Percentiles rank a stretch among this genome's conserved stretches.
Evolutionary conservation across 2,113 vertebrate species (phyloP).

Genomic region (Rhipidura dahli): DNA sequence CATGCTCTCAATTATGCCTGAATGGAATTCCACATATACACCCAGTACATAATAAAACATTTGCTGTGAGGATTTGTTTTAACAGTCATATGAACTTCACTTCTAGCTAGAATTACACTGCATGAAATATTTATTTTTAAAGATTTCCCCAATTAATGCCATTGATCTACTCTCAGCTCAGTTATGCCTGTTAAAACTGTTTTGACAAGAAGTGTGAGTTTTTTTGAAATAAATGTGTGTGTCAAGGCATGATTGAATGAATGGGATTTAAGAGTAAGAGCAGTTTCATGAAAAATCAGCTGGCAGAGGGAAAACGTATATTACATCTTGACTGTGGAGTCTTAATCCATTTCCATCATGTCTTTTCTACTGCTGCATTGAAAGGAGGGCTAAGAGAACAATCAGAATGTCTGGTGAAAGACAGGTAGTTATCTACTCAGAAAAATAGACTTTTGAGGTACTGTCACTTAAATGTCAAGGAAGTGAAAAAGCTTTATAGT

Average conservation of each 20-base stretch:
- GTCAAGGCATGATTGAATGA: constrained; percentile 28
- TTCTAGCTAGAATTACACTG: constrained; percentile 14
- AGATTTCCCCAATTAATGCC: background rate
- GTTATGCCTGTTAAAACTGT: background rate
- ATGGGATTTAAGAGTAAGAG: background rate
- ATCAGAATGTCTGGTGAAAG: background rate
- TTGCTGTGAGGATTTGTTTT: background rate
- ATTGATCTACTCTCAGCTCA: background rate
- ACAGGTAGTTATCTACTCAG: background rate
- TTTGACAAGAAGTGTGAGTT: constrained; percentile 12
- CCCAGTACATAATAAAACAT: background rate
- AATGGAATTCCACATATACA: background rate
- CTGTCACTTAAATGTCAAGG: background rate
- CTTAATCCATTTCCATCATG: background rate
- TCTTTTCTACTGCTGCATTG: background rate
- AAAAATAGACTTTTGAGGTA: background rate
- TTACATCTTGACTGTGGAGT: background rate
- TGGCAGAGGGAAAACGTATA: background rate
- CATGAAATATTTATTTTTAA: background rate
- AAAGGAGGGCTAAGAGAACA: background rate
- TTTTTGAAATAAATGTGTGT: background rate
- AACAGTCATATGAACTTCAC: background rate
- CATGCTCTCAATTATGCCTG: background rate
- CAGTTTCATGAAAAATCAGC: constrained; percentile 2
- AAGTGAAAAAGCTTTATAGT: background rate